Conservation (phyloP, 2,888 invertebrate genomes). For the Bombylius discolor region DNA sequence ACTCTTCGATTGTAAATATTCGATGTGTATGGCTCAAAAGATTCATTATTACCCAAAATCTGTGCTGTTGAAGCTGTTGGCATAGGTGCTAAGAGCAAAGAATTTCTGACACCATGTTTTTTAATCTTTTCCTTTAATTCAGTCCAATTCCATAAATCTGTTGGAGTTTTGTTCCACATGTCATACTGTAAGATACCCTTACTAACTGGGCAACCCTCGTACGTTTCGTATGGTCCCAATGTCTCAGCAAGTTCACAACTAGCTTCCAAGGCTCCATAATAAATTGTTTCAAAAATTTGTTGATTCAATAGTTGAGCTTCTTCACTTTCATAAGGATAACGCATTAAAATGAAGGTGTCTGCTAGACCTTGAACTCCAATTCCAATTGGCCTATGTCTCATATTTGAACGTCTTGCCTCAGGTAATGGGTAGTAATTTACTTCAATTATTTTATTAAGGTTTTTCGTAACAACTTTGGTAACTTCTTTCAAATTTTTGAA, state of each 20-base stretch:
- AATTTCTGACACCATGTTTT: constrained; percentile 83
- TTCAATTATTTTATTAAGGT: constrained; percentile 95
- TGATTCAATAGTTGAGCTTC: constrained; percentile 77
- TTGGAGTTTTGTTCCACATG: constrained; percentile 89
- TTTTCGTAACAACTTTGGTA: constrained; percentile 75
- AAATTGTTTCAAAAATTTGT: constrained; percentile 96
- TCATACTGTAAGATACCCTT: constrained; percentile 93
- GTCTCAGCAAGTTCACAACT: constrained; percentile 86
- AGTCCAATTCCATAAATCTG: constrained; percentile 82
- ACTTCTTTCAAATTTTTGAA: constrained; percentile 77
- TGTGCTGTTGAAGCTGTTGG: constrained; percentile 98
- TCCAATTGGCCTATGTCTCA: constrained; percentile 71
- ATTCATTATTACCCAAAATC: constrained; percentile 97
- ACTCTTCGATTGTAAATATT: constrained; percentile 93
- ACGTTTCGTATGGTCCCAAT: constrained; percentile 80
- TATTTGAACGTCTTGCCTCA: constrained; percentile 78
- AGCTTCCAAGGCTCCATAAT: constrained; percentile 91
- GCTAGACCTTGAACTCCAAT: constrained; percentile 97
- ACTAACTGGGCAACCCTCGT: constrained; percentile 82
- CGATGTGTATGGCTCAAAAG: constrained; percentile 95
- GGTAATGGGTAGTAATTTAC: constrained; percentile 89
- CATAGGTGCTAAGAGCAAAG: constrained; percentile 90
- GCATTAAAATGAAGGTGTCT: constrained; percentile 89
- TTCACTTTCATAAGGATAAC: constrained; percentile 82
- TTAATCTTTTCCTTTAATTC: constrained; percentile 71